These are phyloP conservation scores for Crossocerus cetratus DNA, from an alignment of 2,888 invertebrate species.

Conservation along the genomic window DNA sequence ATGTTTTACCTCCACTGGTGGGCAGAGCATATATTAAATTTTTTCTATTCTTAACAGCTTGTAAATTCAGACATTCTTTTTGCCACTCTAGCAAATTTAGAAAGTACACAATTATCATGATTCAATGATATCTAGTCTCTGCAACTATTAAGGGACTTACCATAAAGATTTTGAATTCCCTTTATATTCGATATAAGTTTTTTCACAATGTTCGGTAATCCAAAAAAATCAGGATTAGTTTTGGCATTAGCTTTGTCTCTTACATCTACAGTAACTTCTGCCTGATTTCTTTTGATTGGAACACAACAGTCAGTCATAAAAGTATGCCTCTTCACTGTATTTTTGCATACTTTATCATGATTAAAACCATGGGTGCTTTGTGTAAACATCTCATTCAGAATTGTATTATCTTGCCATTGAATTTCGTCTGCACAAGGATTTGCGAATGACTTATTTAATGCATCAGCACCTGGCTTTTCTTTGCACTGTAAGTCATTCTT, in stretches of 20 bases:
- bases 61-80: conserved; percentile 90
- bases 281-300: conserved; percentile 17
- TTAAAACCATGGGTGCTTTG: conserved; percentile 7
- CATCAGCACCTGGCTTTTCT: no score
- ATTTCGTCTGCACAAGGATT: not conserved
- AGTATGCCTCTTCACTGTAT: conserved; percentile 18
- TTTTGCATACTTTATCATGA: not conserved
- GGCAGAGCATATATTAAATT: conserved; percentile 96
- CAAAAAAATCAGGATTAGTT: no score
- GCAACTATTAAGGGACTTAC: not conserved
- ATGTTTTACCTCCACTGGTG: conserved; percentile 97
- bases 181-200: not conserved
- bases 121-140: not conserved
- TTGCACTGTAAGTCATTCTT: no score
- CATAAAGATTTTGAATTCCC: not conserved
- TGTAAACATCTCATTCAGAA: conserved; percentile 38
- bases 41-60: conserved; percentile 83
- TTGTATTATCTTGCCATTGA: conserved; percentile 47
- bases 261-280: not conserved
- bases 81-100: conserved; percentile 88
- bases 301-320: not conserved
- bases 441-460: no score
- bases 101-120: no score
- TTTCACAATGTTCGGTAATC: no score
- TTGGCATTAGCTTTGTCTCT: not conserved